Conservation (phyloP, 2,888 invertebrate genomes). For the Mesodorylaimus sp. region DNA sequence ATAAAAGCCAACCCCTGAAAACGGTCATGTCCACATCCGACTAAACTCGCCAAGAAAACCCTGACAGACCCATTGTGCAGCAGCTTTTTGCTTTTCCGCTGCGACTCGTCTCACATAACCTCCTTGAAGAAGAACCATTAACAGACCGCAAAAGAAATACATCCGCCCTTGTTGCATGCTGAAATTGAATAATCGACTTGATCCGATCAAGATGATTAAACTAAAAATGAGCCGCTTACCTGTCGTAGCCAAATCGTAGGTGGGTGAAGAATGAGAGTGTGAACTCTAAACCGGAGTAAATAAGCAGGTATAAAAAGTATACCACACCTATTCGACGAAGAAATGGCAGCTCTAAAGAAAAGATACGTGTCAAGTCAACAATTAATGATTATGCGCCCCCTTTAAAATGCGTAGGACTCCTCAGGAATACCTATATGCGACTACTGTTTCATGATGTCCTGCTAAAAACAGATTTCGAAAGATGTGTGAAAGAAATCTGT, state of each 20-base stretch:
- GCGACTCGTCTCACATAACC: constrained; percentile 63
- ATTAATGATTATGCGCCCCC: too few relatives aligned
- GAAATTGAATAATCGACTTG: constrained; percentile 14
- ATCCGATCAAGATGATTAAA: neutral
- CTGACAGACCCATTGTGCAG: constrained; percentile 44
- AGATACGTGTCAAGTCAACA: constrained; percentile 2
- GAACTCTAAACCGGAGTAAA: constrained; percentile 90
- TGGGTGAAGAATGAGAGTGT: constrained; percentile 90
- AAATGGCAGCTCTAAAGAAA: constrained; percentile 14
- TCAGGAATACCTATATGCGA: too few relatives aligned
- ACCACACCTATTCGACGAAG: constrained; percentile 25
- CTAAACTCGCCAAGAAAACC: constrained; percentile 5
- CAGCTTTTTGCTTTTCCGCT: constrained; percentile 39
- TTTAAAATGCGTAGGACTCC: too few relatives aligned
- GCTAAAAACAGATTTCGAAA: too few relatives aligned
- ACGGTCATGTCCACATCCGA: neutral
- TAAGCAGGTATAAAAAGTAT: constrained; percentile 67
- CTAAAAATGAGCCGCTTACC: constrained; percentile 23
- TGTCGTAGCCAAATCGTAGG: constrained; percentile 63
- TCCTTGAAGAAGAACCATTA: constrained; percentile 74
- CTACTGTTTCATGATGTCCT: too few relatives aligned
- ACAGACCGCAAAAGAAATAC: constrained; percentile 76
- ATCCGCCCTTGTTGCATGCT: constrained; percentile 95
- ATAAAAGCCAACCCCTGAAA: constrained; percentile 55
- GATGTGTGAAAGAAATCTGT: too few relatives aligned